A percentile compares a stretch with the other conserved stretches of the same genome.
These are phyloP conservation scores for Drosophila nigritarsus DNA, from an alignment of 2,888 invertebrate species.

Conservation along the genomic window DNA sequence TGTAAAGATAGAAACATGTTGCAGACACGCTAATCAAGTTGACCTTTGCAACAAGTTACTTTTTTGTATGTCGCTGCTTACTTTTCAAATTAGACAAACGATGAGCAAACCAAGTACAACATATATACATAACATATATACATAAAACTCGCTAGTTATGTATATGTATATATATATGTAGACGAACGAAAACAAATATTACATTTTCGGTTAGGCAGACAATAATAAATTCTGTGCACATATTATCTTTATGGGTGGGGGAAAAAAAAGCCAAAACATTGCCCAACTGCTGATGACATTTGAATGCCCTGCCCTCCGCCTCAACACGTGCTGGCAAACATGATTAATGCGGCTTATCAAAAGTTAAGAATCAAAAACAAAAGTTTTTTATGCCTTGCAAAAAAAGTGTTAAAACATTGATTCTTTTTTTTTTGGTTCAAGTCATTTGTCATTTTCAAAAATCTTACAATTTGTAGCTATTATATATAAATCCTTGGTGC, in stretches of 20 bases:
- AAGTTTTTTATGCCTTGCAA: not conserved
- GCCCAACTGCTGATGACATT: not conserved
- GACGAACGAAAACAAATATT: not conserved
- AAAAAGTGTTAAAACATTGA: no score
- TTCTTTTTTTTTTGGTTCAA: not conserved
- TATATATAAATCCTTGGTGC: not conserved
- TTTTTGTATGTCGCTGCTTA: conserved; percentile 13
- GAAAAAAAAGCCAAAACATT: not conserved
- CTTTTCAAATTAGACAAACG: conserved; percentile 50
- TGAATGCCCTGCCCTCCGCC: conserved; percentile 6
- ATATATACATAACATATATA: conserved; percentile 11
- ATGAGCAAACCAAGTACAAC: conserved; percentile 40
- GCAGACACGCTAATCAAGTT: conserved; percentile 69
- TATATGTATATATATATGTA: conserved; percentile 1
- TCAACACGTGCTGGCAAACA: not conserved
- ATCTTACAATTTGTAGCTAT: not conserved
- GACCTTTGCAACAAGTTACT: conserved; percentile 66
- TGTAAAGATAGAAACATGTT: conserved; percentile 11
- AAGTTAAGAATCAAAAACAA: not conserved
- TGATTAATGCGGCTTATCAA: not conserved
- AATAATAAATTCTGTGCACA: not conserved
- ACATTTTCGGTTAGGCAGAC: conserved; percentile 11
- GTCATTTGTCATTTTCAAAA: not conserved
- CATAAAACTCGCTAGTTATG: conserved; percentile 4
- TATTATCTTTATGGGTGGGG: conserved; percentile 4